These are phyloP conservation scores for Eupeodes latifasciatus DNA, from an alignment of 2,888 invertebrate genomes.

Conservation along the genomic window DNA sequence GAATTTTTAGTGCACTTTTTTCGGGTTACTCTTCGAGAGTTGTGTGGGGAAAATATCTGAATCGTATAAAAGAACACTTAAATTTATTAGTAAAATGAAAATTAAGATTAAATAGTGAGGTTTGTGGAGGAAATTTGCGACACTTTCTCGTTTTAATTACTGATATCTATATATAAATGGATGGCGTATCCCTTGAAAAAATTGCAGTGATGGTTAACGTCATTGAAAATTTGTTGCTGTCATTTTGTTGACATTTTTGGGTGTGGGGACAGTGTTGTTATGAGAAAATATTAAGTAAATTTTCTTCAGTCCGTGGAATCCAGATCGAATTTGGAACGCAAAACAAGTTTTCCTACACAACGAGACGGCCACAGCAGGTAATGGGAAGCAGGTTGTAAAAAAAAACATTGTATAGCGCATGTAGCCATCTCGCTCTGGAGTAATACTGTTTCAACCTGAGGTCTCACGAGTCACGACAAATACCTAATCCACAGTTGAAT, in stretches of 20 bases:
- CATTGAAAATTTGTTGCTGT: constrained; percentile 27
- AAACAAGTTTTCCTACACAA: background rate
- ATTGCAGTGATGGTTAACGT: constrained; percentile 45
- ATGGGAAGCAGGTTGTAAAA: too few relatives aligned
- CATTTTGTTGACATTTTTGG: constrained; percentile 39
- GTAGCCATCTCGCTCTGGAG: too few relatives aligned
- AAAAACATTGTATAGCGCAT: too few relatives aligned
- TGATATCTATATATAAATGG: constrained; percentile 47
- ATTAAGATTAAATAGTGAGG: constrained; percentile 40
- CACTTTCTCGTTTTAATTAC: constrained; percentile 68
- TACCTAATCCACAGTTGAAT: too few relatives aligned
- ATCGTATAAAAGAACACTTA: constrained; percentile 44
- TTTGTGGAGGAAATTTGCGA: constrained; percentile 67
- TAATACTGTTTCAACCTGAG: too few relatives aligned
- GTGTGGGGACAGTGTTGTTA: constrained; percentile 33
- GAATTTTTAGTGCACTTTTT: constrained; percentile 68
- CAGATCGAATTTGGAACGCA: background rate
- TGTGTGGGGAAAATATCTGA: constrained; percentile 27
- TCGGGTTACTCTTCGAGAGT: constrained; percentile 39
- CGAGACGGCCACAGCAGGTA: too few relatives aligned
- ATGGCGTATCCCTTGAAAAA: constrained; percentile 47
- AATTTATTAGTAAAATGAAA: constrained; percentile 15
- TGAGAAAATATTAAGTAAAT: background rate
- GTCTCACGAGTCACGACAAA: too few relatives aligned
- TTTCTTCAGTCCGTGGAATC: background rate